Base-by-base conservation (phyloP, 2,113 vertebrate species). In the Xyrauchen texanus region DNA sequence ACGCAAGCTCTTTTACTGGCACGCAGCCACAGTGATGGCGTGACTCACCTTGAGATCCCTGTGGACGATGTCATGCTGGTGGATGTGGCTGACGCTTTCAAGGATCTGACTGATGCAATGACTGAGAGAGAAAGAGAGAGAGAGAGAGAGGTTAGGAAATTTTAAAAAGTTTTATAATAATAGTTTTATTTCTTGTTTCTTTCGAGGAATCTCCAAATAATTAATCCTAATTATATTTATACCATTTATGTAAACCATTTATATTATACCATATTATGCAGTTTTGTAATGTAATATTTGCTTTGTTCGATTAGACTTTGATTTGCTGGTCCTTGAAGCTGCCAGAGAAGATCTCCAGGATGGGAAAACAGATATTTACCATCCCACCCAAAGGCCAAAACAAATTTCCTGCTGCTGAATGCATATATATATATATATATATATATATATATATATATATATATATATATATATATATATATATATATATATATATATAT, bases 61-160 rank as follows among this genome's bases (percentile, higher is more conserved):
- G 93, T 99, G 98, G 84, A 99, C 98, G 45, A 99, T 99, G 92
- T 98, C 98, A 87, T 99, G 97, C 92, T 98, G 96, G 94, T 99
- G 98, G 92, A 98, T 99, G 93, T 99, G 98, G 90, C 95, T 96
- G 90, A 99, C 96, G 77, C 97, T 99, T 92, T 99, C 98, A 93
- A 99, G 92, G 92, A 99, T 99, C 94, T 99, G 98, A 93, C 97
- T 97, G 94, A 99, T 99, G 93, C 98, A 99, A 90, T 99, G 98
- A 91, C 97, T 99, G 93, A 4, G 90, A 82, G 55, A 79, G 45
- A 82, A 63, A 83, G 51, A 87, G 79, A 81, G 11, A 46, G 49
- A 70, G 86, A 81, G 60, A 83, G 16, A 70, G 46, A 82, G 57
- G 8, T 34, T 34, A 34, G 1, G 21, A 34, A 34, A 34, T 34